These are phyloP conservation scores for Lerema accius DNA, from an alignment of 1,140 invertebrate genomes.

Conservation along the genomic window DNA sequence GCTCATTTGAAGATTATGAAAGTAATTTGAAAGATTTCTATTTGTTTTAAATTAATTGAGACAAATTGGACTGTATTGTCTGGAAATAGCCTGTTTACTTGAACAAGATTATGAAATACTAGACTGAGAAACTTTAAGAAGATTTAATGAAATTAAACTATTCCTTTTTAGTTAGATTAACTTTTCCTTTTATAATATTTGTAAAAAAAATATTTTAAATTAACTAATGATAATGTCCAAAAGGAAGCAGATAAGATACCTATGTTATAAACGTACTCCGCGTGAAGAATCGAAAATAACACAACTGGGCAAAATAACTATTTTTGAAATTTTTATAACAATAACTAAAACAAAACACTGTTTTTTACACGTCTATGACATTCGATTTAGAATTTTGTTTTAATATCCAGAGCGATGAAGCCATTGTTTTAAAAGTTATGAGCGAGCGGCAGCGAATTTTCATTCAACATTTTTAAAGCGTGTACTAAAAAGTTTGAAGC, in stretches of 20 bases:
- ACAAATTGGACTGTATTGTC: neutral
- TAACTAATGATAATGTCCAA: no score
- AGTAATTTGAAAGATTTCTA: neutral
- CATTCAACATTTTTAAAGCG: neutral
- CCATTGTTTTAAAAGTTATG: neutral
- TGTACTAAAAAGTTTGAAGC: neutral
- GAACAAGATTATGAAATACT: no score
- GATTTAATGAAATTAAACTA: no score
- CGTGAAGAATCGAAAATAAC: no score
- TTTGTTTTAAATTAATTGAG: neutral
- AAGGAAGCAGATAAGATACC: no score
- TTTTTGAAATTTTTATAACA: no score
- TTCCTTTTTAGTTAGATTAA: no score
- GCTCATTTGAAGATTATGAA: conserved; percentile 9
- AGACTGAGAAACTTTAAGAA: neutral
- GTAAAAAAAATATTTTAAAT: no score
- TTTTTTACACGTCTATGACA: conserved; percentile 1
- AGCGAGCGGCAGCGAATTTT: neutral
- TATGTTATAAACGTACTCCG: no score
- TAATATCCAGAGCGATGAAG: no score
- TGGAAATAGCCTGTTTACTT: neutral
- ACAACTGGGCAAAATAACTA: no score
- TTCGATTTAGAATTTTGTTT: neutral
- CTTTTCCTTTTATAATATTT: no score
- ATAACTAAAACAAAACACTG: neutral